Conservation (phyloP, 2,888 invertebrate species). For the Bruchidius siliquastri region DNA sequence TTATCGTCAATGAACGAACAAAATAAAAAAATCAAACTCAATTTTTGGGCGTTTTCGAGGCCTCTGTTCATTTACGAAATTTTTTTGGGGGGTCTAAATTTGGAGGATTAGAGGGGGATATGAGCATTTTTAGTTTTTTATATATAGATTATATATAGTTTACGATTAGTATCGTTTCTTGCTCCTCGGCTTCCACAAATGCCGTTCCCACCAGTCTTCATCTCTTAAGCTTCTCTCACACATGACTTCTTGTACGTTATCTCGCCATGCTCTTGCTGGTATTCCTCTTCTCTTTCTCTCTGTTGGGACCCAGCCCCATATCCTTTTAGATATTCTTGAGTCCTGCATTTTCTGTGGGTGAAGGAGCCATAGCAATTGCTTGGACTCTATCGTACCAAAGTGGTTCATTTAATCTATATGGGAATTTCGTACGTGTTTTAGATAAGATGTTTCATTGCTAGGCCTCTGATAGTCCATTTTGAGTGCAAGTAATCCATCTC, state of each 20-base stretch:
- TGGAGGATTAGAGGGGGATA: no score
- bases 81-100: no score
- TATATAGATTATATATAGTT: no score
- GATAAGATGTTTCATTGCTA: neutral
- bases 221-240: neutral
- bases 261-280: neutral
- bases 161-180: neutral
- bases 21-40: no score
- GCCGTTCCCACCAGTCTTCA: neutral
- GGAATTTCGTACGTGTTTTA: neutral
- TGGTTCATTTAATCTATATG: neutral
- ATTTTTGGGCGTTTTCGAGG: no score
- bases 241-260: neutral
- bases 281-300: slow-evolving; percentile 2
- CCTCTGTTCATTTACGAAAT: no score
- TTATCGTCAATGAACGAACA: no score
- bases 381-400: neutral
- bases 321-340: neutral
- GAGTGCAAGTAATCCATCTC: slow-evolving; percentile 1
- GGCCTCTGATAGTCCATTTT: neutral
- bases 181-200: neutral
- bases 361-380: neutral
- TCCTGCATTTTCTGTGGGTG: neutral
- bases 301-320: slow-evolving; percentile 1
- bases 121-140: no score